phyloP scores from a whole-genome alignment of 2,113 vertebrate genomes.

The Maccullochella peelii region DNA sequence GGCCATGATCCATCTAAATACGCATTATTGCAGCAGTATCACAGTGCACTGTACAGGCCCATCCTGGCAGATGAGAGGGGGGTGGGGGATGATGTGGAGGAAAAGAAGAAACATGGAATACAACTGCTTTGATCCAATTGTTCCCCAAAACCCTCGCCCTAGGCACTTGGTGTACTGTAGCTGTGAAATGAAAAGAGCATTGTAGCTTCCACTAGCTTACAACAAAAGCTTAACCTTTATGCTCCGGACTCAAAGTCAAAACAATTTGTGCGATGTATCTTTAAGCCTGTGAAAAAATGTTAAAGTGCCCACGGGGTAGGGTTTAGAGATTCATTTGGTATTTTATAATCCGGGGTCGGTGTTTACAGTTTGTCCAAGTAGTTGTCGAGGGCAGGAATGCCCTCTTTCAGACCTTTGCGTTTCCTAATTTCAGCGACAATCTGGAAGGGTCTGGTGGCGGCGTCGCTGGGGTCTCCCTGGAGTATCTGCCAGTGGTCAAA shows the following conservation, averaged over 20 bases:
- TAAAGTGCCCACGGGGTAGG: conserved; percentile 73
- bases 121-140: conserved; percentile 66
- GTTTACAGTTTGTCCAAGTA: conserved; percentile 94
- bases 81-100: conserved; percentile 29
- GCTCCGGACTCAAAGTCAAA: conserved; percentile 52
- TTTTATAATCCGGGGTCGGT: conserved; percentile 45
- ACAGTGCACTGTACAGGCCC: conserved; percentile 72
- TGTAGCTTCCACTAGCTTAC: conserved; percentile 44
- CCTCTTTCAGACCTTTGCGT: conserved; percentile 95
- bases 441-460: conserved; percentile 82
- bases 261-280: conserved; percentile 61
- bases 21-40: conserved; percentile 76
- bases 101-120: conserved; percentile 62
- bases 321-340: conserved; percentile 73
- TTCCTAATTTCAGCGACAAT: conserved; percentile 92
- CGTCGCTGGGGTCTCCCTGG: conserved; percentile 89
- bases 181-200: conserved; percentile 70
- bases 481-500: conserved; percentile 98
- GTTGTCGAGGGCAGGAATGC: conserved; percentile 92
- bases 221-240: conserved; percentile 56
- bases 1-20: conserved; percentile 56
- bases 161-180: conserved; percentile 80
- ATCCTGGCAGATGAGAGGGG: conserved; percentile 37
- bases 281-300: conserved; percentile 73
- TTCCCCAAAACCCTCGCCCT: conserved; percentile 67